Conservation (phyloP, 1,140 invertebrate species). For the Aphaenogaster rudis region DNA sequence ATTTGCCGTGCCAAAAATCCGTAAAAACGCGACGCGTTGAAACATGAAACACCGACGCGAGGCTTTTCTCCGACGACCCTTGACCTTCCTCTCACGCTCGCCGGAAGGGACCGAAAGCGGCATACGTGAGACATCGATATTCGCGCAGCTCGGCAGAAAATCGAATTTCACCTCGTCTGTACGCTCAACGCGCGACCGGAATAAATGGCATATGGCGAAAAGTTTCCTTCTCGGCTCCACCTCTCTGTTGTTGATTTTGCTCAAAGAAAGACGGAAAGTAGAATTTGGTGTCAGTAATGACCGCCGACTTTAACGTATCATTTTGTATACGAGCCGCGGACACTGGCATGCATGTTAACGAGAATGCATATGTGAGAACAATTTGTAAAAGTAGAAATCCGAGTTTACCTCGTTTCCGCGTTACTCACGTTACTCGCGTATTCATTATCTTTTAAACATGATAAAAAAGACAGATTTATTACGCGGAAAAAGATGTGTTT, state of each 20-base stretch:
- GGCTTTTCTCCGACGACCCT: slow-evolving; percentile 48
- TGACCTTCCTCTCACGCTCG: slow-evolving; percentile 54
- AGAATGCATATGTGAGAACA: slow-evolving; percentile 41
- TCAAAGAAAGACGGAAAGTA: slow-evolving; percentile 62
- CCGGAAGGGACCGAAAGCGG: slow-evolving; percentile 44
- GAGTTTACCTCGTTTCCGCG: slow-evolving; percentile 26
- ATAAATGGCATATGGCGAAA: slow-evolving; percentile 53
- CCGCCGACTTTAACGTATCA: slow-evolving; percentile 52
- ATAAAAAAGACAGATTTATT: not conserved
- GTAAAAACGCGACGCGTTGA: not conserved
- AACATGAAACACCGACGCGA: slow-evolving; percentile 24
- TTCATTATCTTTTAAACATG: slow-evolving; percentile 6
- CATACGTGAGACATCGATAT: slow-evolving; percentile 44
- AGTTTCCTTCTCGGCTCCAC: slow-evolving; percentile 29
- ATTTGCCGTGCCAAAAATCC: slow-evolving; percentile 43
- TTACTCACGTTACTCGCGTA: slow-evolving; percentile 18
- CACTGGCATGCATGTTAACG: slow-evolving; percentile 48
- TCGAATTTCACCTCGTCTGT: slow-evolving; percentile 55
- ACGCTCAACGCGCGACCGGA: slow-evolving; percentile 41
- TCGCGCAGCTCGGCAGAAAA: slow-evolving; percentile 53
- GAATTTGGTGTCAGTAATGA: slow-evolving; percentile 67
- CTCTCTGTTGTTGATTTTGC: slow-evolving; percentile 42
- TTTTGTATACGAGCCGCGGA: slow-evolving; percentile 38
- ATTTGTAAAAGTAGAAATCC: slow-evolving; percentile 61
- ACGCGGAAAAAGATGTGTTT: not conserved